Percentiles rank a stretch among this genome's conserved stretches.
Conservation (phyloP, 2,797 vertebrate genomes). For the Lacerta viridis region DNA sequence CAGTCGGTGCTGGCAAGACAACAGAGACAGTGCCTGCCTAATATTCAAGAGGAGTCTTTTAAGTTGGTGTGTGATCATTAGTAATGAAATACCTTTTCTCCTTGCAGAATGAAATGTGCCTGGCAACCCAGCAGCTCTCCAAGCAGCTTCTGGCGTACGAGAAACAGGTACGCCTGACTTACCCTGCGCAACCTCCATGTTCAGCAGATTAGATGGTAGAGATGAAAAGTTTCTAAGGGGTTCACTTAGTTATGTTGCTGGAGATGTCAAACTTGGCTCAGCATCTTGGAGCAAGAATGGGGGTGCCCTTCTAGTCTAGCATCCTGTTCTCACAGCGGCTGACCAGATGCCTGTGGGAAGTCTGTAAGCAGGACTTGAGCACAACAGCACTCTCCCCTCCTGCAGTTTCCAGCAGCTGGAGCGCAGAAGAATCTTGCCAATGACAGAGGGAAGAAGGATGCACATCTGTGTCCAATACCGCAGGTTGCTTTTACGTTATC, state of each 20-base stretch:
- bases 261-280: slow-evolving; percentile 7
- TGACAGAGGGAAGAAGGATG: too few species aligned
- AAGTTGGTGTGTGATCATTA: background rate
- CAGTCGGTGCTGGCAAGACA: too few species aligned
- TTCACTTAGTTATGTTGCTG: slow-evolving; percentile 29
- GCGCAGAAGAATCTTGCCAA: too few species aligned
- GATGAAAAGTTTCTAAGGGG: background rate
- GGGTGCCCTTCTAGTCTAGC: too few species aligned
- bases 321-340: too few species aligned
- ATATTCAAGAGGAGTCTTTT: background rate
- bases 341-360: too few species aligned
- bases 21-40: too few species aligned
- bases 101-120: slow-evolving; percentile 95
- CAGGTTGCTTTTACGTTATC: background rate
- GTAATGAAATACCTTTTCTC: slow-evolving; percentile 45
- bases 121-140: slow-evolving; percentile 96
- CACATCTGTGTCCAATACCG: background rate
- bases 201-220: slow-evolving; percentile 24
- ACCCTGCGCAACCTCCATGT: slow-evolving; percentile 11
- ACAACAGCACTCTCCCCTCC: too few species aligned
- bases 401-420: too few species aligned
- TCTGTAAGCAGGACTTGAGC: too few species aligned
- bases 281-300: background rate
- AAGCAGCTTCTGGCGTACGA: slow-evolving; percentile 94
- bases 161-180: slow-evolving; percentile 88